Conservation (phyloP, 35 echinoderm and acorn worm genomes). For the Ptychodera flava region DNA sequence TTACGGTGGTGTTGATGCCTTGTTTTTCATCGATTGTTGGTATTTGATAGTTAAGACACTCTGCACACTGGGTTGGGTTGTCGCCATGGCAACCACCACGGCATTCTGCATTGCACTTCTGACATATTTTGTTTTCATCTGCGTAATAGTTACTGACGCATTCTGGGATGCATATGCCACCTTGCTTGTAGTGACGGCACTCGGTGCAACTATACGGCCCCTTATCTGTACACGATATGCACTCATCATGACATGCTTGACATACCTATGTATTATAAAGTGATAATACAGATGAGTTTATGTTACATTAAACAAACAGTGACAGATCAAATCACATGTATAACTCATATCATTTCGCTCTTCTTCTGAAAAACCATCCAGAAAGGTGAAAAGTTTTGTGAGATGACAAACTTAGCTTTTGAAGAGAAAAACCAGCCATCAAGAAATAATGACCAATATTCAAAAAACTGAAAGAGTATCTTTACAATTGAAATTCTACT, state of each 20-base stretch:
- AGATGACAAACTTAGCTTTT: too few species aligned
- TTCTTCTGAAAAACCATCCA: too few species aligned
- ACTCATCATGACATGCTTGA: slow-evolving; percentile 48
- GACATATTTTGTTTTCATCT: slow-evolving; percentile 23
- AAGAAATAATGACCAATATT: too few species aligned
- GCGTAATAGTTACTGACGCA: slow-evolving; percentile 28
- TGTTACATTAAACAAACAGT: too few species aligned
- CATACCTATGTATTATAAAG: slow-evolving; percentile 34
- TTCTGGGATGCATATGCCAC: slow-evolving; percentile 22
- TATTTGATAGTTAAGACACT: slow-evolving; percentile 21
- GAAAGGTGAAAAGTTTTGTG: too few species aligned
- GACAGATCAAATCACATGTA: too few species aligned
- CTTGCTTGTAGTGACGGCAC: slow-evolving; percentile 27
- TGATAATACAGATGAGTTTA: too few species aligned
- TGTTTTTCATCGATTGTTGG: background rate
- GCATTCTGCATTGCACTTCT: slow-evolving; percentile 26
- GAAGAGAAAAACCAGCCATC: too few species aligned
- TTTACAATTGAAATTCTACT: too few species aligned
- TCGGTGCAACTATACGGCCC: slow-evolving; percentile 36
- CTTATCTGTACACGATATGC: slow-evolving; percentile 33
- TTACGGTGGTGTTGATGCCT: background rate
- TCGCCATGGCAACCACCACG: slow-evolving; percentile 16
- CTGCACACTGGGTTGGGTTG: slow-evolving; percentile 5
- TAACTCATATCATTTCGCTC: too few species aligned
- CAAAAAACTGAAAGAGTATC: too few species aligned